phyloP scores from a whole-genome alignment of 64 coral and sea anemone species.

The Dendronephthya gigantea region DNA sequence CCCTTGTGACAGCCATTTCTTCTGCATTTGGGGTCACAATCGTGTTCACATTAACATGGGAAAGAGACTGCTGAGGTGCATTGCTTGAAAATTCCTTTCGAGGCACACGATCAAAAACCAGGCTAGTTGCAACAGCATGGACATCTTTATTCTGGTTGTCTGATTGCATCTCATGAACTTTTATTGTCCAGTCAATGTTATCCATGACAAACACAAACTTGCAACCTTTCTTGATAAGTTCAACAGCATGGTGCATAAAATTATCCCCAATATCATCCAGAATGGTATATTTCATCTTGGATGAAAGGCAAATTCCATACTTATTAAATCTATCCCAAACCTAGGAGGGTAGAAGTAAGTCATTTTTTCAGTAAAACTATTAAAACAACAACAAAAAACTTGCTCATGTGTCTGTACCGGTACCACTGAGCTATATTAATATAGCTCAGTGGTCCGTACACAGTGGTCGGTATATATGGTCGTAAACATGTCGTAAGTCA shows the following conservation, averaged over 20 bases:
- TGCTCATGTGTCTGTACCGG: not conserved
- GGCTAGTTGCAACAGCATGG: not conserved
- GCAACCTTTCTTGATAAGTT: constrained; percentile 28
- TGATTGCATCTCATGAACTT: constrained; percentile 34
- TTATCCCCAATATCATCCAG: constrained; percentile 51
- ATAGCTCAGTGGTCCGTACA: not conserved
- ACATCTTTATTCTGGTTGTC: not conserved
- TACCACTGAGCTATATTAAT: not conserved
- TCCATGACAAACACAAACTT: constrained; percentile 53
- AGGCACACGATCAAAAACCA: constrained; percentile 38
- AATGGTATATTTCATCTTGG: constrained; percentile 35
- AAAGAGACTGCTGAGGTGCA: not conserved
- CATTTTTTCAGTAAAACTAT: not conserved
- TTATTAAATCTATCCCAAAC: constrained; percentile 43
- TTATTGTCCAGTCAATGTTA: constrained; percentile 56
- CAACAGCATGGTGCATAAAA: constrained; percentile 44
- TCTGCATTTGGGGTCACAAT: not conserved
- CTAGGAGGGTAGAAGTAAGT: not conserved
- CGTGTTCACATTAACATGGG: not conserved
- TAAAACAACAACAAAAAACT: not conserved
- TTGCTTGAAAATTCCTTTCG: not conserved
- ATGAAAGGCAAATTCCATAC: constrained; percentile 39
- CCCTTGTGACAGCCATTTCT: not conserved
- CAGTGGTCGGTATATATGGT: not conserved
- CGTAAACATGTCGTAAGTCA: not conserved